A percentile compares a stretch with the other conserved stretches of the same genome.
Conservation (phyloP, 2,888 invertebrate species). For the Coleophora deauratella region DNA sequence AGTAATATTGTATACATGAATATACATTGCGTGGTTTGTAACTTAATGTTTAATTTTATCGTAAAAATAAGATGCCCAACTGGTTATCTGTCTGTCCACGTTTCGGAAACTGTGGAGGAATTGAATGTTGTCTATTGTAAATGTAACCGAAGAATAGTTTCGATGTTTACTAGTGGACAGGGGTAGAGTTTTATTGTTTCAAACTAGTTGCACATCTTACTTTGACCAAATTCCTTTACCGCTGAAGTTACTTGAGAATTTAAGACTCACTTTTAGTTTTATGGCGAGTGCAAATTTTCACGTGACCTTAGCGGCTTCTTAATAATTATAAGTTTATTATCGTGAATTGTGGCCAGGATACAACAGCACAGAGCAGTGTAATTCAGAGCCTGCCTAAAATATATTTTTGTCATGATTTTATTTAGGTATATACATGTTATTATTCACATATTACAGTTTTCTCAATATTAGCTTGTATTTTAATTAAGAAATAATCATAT, state of each 20-base stretch:
- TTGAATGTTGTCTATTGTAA: constrained; percentile 38
- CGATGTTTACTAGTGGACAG: constrained; percentile 42
- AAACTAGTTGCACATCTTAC: constrained; percentile 68
- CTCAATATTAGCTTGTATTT: constrained; percentile 76
- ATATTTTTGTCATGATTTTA: constrained; percentile 75
- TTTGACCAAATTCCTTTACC: constrained; percentile 62
- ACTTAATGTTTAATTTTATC: constrained; percentile 68
- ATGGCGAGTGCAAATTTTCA: constrained; percentile 51
- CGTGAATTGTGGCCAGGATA: constrained; percentile 70
- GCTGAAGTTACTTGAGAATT: constrained; percentile 58
- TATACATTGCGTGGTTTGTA: constrained; percentile 74
- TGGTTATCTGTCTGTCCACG: constrained; percentile 49
- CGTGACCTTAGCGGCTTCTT: constrained; percentile 53
- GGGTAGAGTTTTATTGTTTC: constrained; percentile 36
- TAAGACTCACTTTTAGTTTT: constrained; percentile 39
- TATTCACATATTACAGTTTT: constrained; percentile 75
- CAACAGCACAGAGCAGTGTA: constrained; percentile 69
- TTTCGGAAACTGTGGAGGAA: constrained; percentile 38
- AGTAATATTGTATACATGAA: constrained; percentile 72
- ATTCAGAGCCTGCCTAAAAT: constrained; percentile 73
- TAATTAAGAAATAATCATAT: constrained; percentile 76
- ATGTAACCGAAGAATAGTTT: constrained; percentile 22
- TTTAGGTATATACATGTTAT: constrained; percentile 75
- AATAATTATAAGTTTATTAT: constrained; percentile 66
- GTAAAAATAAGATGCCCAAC: constrained; percentile 68